Conservation (phyloP, 2,797 vertebrate genomes). For the Gymnoscopelus microlampas region DNA sequence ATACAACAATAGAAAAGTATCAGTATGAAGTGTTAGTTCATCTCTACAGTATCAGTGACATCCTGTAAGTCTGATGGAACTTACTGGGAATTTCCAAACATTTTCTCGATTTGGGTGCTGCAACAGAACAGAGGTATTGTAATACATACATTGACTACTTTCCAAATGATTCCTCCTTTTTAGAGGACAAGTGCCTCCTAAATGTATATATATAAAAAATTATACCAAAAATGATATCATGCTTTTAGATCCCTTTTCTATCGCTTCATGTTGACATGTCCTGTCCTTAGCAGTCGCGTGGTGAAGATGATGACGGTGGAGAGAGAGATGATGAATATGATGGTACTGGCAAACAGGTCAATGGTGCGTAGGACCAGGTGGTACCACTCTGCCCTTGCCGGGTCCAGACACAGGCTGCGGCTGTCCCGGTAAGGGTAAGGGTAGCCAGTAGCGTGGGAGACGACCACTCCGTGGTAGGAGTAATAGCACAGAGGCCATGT, state of each 20-base stretch:
- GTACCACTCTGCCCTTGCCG: constrained; percentile 10
- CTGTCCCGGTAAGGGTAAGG: constrained; percentile 56
- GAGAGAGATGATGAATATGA: constrained; percentile 48
- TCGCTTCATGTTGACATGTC: constrained; percentile 43
- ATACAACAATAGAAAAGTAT: too few species aligned
- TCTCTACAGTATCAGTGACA: too few species aligned
- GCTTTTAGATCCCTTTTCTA: background rate
- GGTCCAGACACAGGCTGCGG: constrained; percentile 54
- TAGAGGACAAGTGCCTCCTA: too few species aligned
- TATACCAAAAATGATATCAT: too few species aligned
- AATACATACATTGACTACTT: too few species aligned
- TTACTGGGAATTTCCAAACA: too few species aligned
- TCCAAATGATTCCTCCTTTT: too few species aligned
- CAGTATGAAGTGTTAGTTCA: too few species aligned
- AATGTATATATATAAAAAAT: too few species aligned
- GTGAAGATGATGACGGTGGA: constrained; percentile 40
- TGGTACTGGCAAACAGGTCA: constrained; percentile 31
- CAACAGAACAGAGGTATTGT: too few species aligned
- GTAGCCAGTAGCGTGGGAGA: constrained; percentile 49
- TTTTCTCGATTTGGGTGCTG: too few species aligned
- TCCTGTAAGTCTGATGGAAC: too few species aligned
- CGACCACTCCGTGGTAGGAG: constrained; percentile 54
- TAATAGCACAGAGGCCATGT: constrained; percentile 61
- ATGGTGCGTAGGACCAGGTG: constrained; percentile 53
- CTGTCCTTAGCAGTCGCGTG: constrained; percentile 35